Evolutionary conservation across 1,140 invertebrate genomes (phyloP).

Genomic region (Atopsyche davidsoni): DNA sequence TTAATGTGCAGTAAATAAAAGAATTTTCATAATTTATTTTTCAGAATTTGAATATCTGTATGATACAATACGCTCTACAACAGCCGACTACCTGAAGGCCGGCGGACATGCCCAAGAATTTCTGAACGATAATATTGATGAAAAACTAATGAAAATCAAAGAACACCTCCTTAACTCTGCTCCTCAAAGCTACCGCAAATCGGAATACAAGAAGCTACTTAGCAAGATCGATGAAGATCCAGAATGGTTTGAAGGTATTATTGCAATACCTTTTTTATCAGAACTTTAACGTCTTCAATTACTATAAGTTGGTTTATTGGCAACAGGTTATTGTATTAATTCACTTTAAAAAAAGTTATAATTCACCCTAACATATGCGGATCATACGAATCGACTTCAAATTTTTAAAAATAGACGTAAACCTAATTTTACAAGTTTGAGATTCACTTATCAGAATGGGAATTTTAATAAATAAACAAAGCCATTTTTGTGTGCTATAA

Average conservation of each 20-base stretch:
- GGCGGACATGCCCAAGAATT: conserved; percentile 58
- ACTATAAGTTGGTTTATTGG: too few relatives aligned
- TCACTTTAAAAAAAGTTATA: too few relatives aligned
- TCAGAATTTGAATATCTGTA: conserved; percentile 57
- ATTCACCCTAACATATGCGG: too few relatives aligned
- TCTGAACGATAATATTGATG: conserved; percentile 58
- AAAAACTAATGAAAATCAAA: conserved; percentile 54
- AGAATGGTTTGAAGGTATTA: conserved; percentile 65
- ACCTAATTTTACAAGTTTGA: neutral
- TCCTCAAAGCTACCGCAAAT: too few relatives aligned
- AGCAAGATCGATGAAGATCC: conserved; percentile 49
- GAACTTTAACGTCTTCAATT: too few relatives aligned
- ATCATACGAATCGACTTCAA: too few relatives aligned
- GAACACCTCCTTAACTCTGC: conserved; percentile 44
- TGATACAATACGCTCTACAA: conserved; percentile 54
- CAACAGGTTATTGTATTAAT: too few relatives aligned
- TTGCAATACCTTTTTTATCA: too few relatives aligned
- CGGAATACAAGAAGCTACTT: neutral
- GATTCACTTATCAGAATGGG: neutral
- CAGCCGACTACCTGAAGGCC: conserved; percentile 56
- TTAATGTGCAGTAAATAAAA: conserved; percentile 4
- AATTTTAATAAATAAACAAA: conserved; percentile 1
- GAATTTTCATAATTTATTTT: too few relatives aligned
- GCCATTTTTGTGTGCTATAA: too few relatives aligned
- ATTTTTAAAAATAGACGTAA: neutral